Evolutionary conservation across 2,888 invertebrate genomes (phyloP).

Genomic region (Lapara coniferarum): DNA sequence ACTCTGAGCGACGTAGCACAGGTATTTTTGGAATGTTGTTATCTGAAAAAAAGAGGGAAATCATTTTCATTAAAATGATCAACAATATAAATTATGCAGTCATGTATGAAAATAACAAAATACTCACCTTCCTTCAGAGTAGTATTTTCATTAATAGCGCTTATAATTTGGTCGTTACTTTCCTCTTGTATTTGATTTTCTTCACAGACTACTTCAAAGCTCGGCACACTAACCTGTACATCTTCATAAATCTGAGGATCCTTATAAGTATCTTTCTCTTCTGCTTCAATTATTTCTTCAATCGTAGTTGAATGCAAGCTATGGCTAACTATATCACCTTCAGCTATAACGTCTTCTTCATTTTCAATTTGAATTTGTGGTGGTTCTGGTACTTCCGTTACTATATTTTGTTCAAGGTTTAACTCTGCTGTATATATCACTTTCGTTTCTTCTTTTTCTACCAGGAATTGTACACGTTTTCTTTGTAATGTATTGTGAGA

Average conservation of each 20-base stretch:
- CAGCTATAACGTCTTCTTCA: slow-evolving; percentile 62
- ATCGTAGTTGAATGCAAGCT: slow-evolving; percentile 53
- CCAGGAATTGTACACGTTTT: slow-evolving; percentile 89
- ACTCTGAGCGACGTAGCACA: slow-evolving; percentile 75
- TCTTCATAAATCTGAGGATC: slow-evolving; percentile 46
- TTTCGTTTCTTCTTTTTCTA: slow-evolving; percentile 85
- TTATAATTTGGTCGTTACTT: slow-evolving; percentile 31
- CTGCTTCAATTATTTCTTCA: slow-evolving; percentile 51
- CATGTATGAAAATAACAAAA: slow-evolving; percentile 23
- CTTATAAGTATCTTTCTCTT: slow-evolving; percentile 47
- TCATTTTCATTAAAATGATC: slow-evolving; percentile 7
- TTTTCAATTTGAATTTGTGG: slow-evolving; percentile 44
- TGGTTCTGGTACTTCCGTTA: slow-evolving; percentile 48
- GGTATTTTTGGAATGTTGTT: slow-evolving; percentile 73
- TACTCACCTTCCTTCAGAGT: slow-evolving; percentile 50
- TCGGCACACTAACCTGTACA: slow-evolving; percentile 39
- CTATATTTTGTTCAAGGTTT: slow-evolving; percentile 66
- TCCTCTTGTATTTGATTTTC: slow-evolving; percentile 34
- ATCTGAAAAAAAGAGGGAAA: slow-evolving; percentile 64
- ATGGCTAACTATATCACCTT: slow-evolving; percentile 73
- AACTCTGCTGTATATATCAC: slow-evolving; percentile 78
- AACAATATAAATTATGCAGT: not conserved
- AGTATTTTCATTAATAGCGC: slow-evolving; percentile 30
- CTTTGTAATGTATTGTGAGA: slow-evolving; percentile 76
- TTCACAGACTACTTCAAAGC: slow-evolving; percentile 18